Base-by-base conservation (phyloP, 1,140 invertebrate species). In the Philaenus spumarius region DNA sequence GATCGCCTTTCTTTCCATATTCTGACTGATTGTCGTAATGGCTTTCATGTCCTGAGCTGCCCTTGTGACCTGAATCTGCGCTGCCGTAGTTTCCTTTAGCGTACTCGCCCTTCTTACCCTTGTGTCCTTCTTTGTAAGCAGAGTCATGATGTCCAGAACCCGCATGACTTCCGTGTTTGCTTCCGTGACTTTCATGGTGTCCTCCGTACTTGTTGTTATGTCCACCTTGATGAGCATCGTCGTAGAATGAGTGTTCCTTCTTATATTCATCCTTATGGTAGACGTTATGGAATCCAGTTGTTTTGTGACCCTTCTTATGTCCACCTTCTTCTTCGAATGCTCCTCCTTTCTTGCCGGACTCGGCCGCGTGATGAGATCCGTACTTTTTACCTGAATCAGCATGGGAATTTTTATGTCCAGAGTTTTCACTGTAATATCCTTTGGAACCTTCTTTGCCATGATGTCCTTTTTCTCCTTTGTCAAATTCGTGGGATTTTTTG, bases 251-350 rank as follows among this genome's bases (percentile, higher is more conserved):
- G 51, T 84, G 82, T 62, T 85, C 80, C 67, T 87, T 86, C 68
- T 85, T 85, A 73, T 78, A 86, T 67, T 87, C 85, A 65, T 87
- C 83, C 71, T 87, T 87, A 71, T 80, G 77, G 68, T 82, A 85
- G 1, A 84, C 79, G 62, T 85, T 86, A 71, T 85, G 84, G 71
- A 79, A 87, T 17, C 84, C 85, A 2, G 76, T 83, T 4, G 82
- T 80, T 57, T 83, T 82, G 48, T 82, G 78, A 1, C 84, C 84
- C 64, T 85, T 86, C 67, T 82, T 83, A 70, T 80, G 78, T 58
- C 83, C 75, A 51, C 82, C 79, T 58, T 77, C 73, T 67, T 82
- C 80, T 60, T 83, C 78, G 43, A 82, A 81, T 17, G 77, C 75
- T 63, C 83, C 80, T 46, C 78, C 77, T 64, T 82, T 80, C 62